These are phyloP conservation scores for Vanacampus margaritifer DNA, from an alignment of 2,113 vertebrate genomes.

Conservation along the genomic window DNA sequence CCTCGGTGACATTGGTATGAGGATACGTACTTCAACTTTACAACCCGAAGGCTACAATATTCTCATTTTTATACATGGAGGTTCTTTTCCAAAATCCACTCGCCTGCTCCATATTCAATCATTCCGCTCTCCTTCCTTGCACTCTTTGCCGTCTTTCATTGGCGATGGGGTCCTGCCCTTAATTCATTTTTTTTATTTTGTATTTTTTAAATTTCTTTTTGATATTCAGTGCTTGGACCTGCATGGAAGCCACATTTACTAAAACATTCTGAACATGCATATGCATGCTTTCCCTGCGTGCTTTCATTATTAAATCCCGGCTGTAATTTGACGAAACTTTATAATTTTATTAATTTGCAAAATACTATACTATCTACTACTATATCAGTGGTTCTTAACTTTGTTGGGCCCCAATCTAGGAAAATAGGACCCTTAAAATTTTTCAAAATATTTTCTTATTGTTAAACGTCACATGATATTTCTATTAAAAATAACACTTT, in stretches of 20 bases:
- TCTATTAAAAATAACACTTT: too few species aligned
- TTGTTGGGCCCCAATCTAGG: too few species aligned
- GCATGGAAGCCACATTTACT: not conserved
- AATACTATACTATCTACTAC: too few species aligned
- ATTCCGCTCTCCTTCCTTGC: not conserved
- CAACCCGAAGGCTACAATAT: slow-evolving; percentile 37
- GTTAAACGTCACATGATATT: too few species aligned
- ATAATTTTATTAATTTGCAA: too few species aligned
- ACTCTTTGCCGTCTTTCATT: slow-evolving; percentile 1
- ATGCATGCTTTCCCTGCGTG: too few species aligned
- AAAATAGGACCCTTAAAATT: too few species aligned
- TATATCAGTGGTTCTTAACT: too few species aligned
- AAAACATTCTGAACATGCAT: not conserved
- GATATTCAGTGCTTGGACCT: not conserved
- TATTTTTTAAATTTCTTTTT: not conserved
- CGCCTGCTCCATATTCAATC: slow-evolving; percentile 2
- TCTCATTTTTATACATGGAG: slow-evolving; percentile 33
- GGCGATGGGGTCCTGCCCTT: not conserved
- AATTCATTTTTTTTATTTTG: not conserved
- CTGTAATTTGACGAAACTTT: too few species aligned
- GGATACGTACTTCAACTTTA: slow-evolving; percentile 47
- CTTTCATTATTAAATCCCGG: not conserved
- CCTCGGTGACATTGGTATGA: slow-evolving; percentile 29
- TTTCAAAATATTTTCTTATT: too few species aligned
- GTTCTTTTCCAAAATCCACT: slow-evolving; percentile 1